Conservation (phyloP, 2,888 invertebrate genomes). For the Catocala sponsa region DNA sequence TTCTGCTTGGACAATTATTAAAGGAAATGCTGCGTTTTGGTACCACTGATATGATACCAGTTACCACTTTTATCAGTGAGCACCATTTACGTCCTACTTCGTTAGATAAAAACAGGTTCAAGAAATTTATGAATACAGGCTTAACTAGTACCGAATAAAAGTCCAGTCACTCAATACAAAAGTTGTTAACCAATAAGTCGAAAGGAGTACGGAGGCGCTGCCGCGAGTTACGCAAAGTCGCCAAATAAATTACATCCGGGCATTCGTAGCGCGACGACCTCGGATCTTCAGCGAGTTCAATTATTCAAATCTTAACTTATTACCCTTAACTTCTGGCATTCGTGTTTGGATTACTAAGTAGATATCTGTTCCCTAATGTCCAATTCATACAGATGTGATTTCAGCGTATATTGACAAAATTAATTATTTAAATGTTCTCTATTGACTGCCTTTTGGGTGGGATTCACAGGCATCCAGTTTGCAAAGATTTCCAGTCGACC, state of each 20-base stretch:
- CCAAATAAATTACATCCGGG: constrained; percentile 33
- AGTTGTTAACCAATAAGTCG: constrained; percentile 15
- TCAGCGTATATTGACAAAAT: background rate
- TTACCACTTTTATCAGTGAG: too few species aligned
- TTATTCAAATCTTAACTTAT: constrained; percentile 56
- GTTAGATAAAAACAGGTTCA: too few species aligned
- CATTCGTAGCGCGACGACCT: constrained; percentile 26
- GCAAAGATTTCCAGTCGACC: too few species aligned
- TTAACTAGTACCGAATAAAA: constrained; percentile 1
- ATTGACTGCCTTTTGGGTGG: background rate
- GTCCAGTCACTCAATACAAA: constrained; percentile 9
- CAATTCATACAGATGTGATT: background rate
- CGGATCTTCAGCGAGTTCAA: constrained; percentile 39
- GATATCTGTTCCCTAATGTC: constrained; percentile 9
- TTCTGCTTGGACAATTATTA: too few species aligned
- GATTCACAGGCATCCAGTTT: too few species aligned
- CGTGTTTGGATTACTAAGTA: constrained; percentile 21
- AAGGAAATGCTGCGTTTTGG: too few species aligned
- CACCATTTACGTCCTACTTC: too few species aligned
- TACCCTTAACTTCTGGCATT: constrained; percentile 24
- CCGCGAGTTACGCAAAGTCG: constrained; percentile 25
- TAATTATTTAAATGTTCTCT: too few species aligned
- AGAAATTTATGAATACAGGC: too few species aligned
- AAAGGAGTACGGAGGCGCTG: constrained; percentile 19
- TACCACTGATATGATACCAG: too few species aligned